These are phyloP conservation scores for Craniophora ligustri DNA, from an alignment of 2,888 invertebrate species.

Conservation along the genomic window DNA sequence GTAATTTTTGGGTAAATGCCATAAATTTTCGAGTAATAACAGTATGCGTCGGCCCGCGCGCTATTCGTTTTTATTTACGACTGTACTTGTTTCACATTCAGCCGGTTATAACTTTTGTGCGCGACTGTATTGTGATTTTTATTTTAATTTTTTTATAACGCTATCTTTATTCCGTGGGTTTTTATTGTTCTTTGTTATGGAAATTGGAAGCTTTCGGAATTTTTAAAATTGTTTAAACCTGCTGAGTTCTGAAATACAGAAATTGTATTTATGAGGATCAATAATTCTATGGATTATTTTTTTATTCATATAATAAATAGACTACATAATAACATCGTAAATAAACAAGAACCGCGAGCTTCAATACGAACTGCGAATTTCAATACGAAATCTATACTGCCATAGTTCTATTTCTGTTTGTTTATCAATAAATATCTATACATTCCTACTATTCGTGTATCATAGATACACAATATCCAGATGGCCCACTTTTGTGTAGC, in stretches of 20 bases:
- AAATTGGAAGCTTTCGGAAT: slow-evolving; percentile 63
- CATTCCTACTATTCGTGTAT: slow-evolving; percentile 8
- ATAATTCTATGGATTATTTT: too few relatives aligned
- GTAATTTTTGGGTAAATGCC: slow-evolving; percentile 82
- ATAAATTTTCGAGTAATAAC: slow-evolving; percentile 83
- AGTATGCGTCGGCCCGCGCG: slow-evolving; percentile 79
- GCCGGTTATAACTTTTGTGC: slow-evolving; percentile 81
- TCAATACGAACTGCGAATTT: slow-evolving; percentile 44
- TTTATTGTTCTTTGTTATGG: slow-evolving; percentile 81
- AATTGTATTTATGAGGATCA: too few relatives aligned
- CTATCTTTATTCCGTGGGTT: slow-evolving; percentile 69
- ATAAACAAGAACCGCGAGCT: slow-evolving; percentile 7
- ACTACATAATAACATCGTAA: neutral
- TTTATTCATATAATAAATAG: too few relatives aligned
- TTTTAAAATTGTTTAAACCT: slow-evolving; percentile 42
- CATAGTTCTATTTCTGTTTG: slow-evolving; percentile 41
- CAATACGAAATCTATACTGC: slow-evolving; percentile 35
- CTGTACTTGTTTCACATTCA: slow-evolving; percentile 86
- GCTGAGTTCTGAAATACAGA: too few relatives aligned
- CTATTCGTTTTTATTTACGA: slow-evolving; percentile 87
- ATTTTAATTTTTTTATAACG: slow-evolving; percentile 73
- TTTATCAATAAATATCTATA: slow-evolving; percentile 42
- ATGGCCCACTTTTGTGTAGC: slow-evolving; percentile 79
- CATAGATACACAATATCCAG: slow-evolving; percentile 57
- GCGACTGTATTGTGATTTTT: slow-evolving; percentile 83